Conservation (phyloP, 2,888 invertebrate species). For the Agrotis segetum region DNA sequence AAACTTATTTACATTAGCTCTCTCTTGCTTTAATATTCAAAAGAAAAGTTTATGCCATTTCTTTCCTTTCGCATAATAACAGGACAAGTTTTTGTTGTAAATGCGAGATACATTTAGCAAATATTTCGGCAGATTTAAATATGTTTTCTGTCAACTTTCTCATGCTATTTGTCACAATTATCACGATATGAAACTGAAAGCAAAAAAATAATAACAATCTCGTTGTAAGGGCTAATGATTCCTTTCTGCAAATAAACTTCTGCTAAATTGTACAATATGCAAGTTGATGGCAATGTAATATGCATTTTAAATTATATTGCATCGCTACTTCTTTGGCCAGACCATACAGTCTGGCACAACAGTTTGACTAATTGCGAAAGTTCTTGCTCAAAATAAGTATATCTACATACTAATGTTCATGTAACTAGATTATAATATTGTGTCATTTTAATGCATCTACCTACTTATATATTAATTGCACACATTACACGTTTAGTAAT, state of each 20-base stretch:
- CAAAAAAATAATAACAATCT: too few relatives aligned
- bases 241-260: too few relatives aligned
- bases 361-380: slow-evolving; percentile 18
- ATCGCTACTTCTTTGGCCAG: background rate
- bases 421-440: slow-evolving; percentile 28
- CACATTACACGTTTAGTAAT: slow-evolving; percentile 9
- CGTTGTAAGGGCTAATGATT: background rate
- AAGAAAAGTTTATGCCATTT: background rate
- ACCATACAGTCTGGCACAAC: background rate
- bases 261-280: background rate
- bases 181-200: too few relatives aligned
- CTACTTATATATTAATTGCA: slow-evolving; percentile 25
- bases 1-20: slow-evolving; percentile 28
- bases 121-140: slow-evolving; percentile 6
- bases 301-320: slow-evolving; percentile 9
- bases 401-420: slow-evolving; percentile 17
- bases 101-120: background rate
- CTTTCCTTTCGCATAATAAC: background rate
- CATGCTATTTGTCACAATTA: background rate
- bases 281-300: background rate
- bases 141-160: slow-evolving; percentile 21
- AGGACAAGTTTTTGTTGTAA: background rate
- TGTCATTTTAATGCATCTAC: slow-evolving; percentile 15
- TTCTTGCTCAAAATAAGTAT: slow-evolving; percentile 13
- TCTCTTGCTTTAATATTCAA: slow-evolving; percentile 22